These are phyloP conservation scores for Xenopus borealis DNA, from an alignment of 2,113 vertebrate genomes.

Conservation along the genomic window DNA sequence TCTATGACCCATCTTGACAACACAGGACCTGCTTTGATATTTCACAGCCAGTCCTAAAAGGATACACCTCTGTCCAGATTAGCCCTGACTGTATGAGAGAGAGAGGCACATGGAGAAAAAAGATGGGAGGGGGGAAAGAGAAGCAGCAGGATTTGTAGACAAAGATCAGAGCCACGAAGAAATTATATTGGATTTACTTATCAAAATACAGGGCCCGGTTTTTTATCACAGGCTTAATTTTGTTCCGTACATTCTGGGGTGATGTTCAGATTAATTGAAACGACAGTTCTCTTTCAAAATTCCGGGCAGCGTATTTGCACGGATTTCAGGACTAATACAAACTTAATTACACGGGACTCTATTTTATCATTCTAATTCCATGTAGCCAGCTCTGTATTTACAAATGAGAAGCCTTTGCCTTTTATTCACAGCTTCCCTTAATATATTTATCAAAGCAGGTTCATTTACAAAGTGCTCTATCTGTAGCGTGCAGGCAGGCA, in stretches of 20 bases:
- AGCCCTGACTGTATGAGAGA: constrained; percentile 39
- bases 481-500: constrained; percentile 98
- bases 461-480: constrained; percentile 99
- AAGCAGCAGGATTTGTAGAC: constrained; percentile 80
- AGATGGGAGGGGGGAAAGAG: constrained; percentile 71
- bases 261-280: constrained; percentile 99
- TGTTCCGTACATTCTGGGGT: constrained; percentile 97
- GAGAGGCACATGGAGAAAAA: constrained; percentile 25
- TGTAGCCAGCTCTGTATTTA: constrained; percentile 99
- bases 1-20: constrained; percentile 40
- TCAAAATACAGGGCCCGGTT: constrained; percentile 97
- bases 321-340: constrained; percentile 99
- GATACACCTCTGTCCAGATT: constrained; percentile 35
- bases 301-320: constrained; percentile 98
- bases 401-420: constrained; percentile 99
- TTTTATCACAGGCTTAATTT: constrained; percentile 99
- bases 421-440: constrained; percentile 99
- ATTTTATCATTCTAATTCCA: constrained; percentile 99
- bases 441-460: constrained; percentile 99
- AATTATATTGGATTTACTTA: constrained; percentile 99
- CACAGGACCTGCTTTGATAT: constrained; percentile 40
- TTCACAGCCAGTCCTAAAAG: constrained; percentile 26
- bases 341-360: constrained; percentile 99
- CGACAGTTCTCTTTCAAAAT: constrained; percentile 99
- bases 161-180: constrained; percentile 99